Evolutionary conservation across 35 echinoderm and acorn worm genomes (phyloP), one percentile per base, ranked within the genome.

Genomic region (Hemicentrotus pulcherrimus): DNA sequence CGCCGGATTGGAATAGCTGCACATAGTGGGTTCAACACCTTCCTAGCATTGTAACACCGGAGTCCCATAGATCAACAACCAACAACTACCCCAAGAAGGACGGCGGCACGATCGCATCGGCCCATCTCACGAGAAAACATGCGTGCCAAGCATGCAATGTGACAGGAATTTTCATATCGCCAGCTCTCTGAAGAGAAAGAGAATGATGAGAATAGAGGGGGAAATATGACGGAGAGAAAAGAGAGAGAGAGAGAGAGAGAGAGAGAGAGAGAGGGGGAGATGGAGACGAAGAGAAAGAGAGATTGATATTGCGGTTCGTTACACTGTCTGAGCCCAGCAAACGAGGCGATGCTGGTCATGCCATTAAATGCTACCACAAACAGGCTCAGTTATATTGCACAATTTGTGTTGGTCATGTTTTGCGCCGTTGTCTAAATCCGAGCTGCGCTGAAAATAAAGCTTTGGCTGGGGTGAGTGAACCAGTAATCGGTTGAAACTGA

Each of bases 321-420:
- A 90, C 88, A 90, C 88, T 90, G 88, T 90, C 46, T 90, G 32
- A 90, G 88, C 32, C 32, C 9, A 47, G 32, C 32, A 19, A 90
- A 47, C 46, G 88, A 47, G 46, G 16, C 32, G 2, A 90, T 90
- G n/a, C 88, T 46, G 46, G 32, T 47, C 88, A 45, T 45, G 32
- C 31, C 88, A 6, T 33, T 46, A 90, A 41, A 33, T 35, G 88
- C 88, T 90, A 90, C 46, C 32, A 24, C 46, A 90, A 90, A 90
- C 88, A 90, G 46, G 88, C 19, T 90, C 88, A 90, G 88, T 47
- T 30, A 90, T 90, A 90, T 90, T 47, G 46, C 88, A 78, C 65
- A 78, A 78, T 78, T 78, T 78, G 65, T 78, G 65, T 78, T 78
- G 22, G 65, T 78, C 65, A 30, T 78, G 65, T 78, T 78, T 78